Base-by-base conservation (phyloP, 2,888 invertebrate genomes). In the Diadegma fenestrale region DNA sequence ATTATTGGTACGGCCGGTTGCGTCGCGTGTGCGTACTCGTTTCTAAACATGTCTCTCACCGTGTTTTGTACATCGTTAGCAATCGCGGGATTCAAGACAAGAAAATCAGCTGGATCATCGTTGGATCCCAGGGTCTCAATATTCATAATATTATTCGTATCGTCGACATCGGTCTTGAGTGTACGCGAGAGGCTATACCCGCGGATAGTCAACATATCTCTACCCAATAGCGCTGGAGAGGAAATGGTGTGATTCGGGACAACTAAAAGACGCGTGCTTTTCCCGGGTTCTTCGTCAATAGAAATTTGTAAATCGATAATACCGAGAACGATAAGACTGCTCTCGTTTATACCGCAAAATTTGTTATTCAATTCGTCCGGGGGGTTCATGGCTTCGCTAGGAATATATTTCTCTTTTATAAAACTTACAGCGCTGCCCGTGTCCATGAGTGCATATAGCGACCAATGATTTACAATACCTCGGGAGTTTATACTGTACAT, bases 181-280 rank as follows among this genome's bases (percentile, higher is more conserved):
- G 17, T 17, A 10, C 48, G 22, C 0, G 8, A 58, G 1, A 77
- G 48, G 2, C 41, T 22, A n/a, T 78, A 48, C 0, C 83, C 83
- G 8, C 73, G 61, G 1, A 45, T 2, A 22, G 26, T 22, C n/a
- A 78, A 30, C n/a, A 37, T 17, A 58, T 79, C 83, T 10, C 79
- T 30, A 14, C 83, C 73, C 30, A 83, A 51, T 8, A 83, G 7
- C 37, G 68, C 80, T 3, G 82, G 45, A 7, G 80, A 58, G 10
- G 37, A n/a, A 83, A 86, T 87, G 12, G 87, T 87, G 26, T 80
- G 14, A 54, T 86, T 85, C 7, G 84, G 84, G 5, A 87, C 83
- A 14, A 87, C 83, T 12, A 85, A 33, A n/a, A 87, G 66, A 0
- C 58, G 22, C 4, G 41, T 7, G 12, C 61, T 30, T 48, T 66